Evolutionary conservation across 2,113 vertebrate species (phyloP).

Genomic region (Dolichotis patagonum): DNA sequence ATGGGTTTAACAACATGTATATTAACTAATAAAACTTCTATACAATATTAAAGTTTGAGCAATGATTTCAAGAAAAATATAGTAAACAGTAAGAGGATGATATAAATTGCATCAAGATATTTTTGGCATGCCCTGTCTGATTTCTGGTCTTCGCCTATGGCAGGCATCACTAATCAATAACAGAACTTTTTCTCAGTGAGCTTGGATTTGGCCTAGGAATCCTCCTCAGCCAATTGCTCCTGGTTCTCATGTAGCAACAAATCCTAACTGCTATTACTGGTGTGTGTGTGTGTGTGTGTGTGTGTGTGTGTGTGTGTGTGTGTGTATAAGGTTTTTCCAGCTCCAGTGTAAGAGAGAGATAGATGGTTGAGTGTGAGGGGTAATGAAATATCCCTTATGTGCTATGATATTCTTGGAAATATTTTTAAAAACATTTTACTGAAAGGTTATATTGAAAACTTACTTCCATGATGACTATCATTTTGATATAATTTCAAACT

Average conservation of each 20-base stretch:
- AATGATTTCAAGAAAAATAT: constrained; percentile 22
- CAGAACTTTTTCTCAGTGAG: background rate
- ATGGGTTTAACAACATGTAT: background rate
- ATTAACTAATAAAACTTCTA: background rate
- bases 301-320: too few species aligned
- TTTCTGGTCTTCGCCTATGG: background rate
- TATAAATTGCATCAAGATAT: background rate
- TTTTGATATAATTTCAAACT: background rate
- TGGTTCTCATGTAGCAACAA: background rate
- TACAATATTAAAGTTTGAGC: background rate
- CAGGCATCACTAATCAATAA: background rate
- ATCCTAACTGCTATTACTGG: background rate
- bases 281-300: background rate
- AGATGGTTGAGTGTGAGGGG: background rate
- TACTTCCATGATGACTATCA: background rate
- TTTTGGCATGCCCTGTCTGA: background rate
- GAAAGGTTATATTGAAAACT: background rate
- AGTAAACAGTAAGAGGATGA: background rate
- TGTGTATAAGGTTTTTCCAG: background rate
- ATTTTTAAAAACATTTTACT: constrained; percentile 18
- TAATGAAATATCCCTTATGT: background rate
- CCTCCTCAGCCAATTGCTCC: background rate
- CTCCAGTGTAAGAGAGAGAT: background rate
- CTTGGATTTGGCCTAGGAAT: background rate
- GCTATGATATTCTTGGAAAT: background rate